These are phyloP conservation scores for Anser brachyrhynchus DNA, from an alignment of 2,113 vertebrate species.

Conservation along the genomic window DNA sequence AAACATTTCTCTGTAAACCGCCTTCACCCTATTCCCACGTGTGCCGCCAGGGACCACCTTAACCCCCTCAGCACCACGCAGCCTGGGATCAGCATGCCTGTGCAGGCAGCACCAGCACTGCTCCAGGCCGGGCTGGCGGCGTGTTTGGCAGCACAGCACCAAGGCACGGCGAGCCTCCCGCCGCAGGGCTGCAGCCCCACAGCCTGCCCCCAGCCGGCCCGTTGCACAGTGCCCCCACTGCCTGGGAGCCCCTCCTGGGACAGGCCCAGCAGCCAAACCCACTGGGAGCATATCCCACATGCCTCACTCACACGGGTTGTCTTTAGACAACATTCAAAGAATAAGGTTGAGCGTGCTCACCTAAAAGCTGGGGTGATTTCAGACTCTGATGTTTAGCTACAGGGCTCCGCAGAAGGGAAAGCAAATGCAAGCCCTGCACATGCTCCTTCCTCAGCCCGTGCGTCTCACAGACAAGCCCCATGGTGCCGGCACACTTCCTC, in stretches of 20 bases:
- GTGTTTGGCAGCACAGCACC: not conserved
- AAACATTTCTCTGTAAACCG: slow-evolving; percentile 24
- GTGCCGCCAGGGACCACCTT: not conserved
- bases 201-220: not conserved
- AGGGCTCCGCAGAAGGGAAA: not conserved
- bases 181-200: not conserved
- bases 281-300: fast-evolving
- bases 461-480: not conserved
- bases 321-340: not conserved
- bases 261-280: not conserved
- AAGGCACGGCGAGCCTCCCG: fast-evolving
- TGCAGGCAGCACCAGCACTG: fast-evolving
- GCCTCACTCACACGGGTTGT: fast-evolving
- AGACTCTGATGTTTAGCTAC: not conserved
- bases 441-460: not conserved
- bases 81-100: not conserved
- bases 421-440: fast-evolving
- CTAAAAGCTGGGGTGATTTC: not conserved
- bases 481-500: fast-evolving
- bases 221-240: not conserved
- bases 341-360: not conserved
- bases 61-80: fast-evolving
- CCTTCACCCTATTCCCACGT: not conserved
- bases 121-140: not conserved
- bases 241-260: not conserved